Conservation (phyloP, 2,888 invertebrate genomes). For the Tethea ocularis region DNA sequence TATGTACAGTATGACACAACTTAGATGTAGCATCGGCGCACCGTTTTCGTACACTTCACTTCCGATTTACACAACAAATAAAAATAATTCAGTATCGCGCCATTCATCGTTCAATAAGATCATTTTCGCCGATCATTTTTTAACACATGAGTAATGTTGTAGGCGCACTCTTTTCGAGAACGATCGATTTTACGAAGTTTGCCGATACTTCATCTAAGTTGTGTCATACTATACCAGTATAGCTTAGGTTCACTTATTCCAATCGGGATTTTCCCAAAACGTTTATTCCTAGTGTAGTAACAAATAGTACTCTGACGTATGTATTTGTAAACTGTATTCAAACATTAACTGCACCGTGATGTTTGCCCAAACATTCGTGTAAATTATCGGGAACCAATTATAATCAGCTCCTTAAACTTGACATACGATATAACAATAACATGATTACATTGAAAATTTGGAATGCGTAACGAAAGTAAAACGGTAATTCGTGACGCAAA, state of each 20-base stretch:
- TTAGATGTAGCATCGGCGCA: too few species aligned
- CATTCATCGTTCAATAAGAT: too few species aligned
- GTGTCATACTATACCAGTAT: too few species aligned
- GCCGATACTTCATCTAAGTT: too few species aligned
- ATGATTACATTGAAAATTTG: not conserved
- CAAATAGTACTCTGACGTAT: not conserved
- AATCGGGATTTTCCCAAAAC: conserved; percentile 1
- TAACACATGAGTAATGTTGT: too few species aligned
- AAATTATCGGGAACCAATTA: conserved; percentile 5
- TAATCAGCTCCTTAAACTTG: not conserved
- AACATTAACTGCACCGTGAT: not conserved
- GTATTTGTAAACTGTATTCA: conserved; percentile 2
- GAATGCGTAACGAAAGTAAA: not conserved
- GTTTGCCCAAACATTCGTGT: not conserved
- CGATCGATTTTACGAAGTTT: too few species aligned
- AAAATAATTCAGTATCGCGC: too few species aligned
- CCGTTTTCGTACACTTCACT: too few species aligned
- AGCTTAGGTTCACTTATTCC: not conserved
- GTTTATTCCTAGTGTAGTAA: conserved; percentile 4
- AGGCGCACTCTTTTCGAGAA: too few species aligned
- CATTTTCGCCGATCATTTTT: too few species aligned
- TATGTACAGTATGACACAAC: too few species aligned
- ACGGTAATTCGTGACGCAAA: not conserved
- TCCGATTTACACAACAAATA: too few species aligned
- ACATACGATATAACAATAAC: not conserved